Evolutionary conservation across 2,888 invertebrate genomes (phyloP), one percentile per base, ranked within the genome.

Genomic region (Alcis repandata): DNA sequence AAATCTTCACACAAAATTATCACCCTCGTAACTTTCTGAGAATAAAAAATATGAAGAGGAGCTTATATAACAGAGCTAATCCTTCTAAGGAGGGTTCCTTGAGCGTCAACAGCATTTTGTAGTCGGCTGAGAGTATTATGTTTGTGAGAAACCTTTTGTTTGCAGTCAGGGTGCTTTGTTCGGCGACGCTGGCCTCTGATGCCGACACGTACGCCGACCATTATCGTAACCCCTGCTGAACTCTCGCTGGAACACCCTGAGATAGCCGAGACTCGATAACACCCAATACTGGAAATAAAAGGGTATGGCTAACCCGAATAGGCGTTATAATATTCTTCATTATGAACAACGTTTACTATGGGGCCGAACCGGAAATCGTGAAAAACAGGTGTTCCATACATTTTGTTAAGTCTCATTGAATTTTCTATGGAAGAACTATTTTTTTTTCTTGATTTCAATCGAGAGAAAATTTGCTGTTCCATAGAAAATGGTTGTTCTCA

Each of bases 31-130:
- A 9, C 0, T 38, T 13, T 38, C 9, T 13, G 10, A 38, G 4
- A 9, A 38, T 33, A 38, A 38, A 38, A 38, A 13, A 13, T 13
- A 38, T 2, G 38, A 38, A 7, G 38, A 38, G 2, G 13, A 13
- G 38, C 38, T 38, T 38, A n/a, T 15, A n/a, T 7, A 1, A 40
- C 1, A n/a, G 7, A 40, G 40, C 15, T 40, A 40, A 40, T 40
- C 40, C 40, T 15, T 40, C 15, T 40, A 40, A 15, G 15, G 40
- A 40, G 40, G 15, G 40, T 40, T 40, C 7, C 40, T 40, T 40
- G 15, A 40, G 53, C 51, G 58, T 64, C 57, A 62, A 62, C 45
- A 59, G 57, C 48, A 52, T 67, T 59, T 52, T 59, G 61, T 59
- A 62, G 48, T 61, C 41, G 22, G 51, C 52, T 49, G n/a, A 40